Evolutionary conservation across 1,140 invertebrate genomes (phyloP).

Genomic region (Plutomurus gul): DNA sequence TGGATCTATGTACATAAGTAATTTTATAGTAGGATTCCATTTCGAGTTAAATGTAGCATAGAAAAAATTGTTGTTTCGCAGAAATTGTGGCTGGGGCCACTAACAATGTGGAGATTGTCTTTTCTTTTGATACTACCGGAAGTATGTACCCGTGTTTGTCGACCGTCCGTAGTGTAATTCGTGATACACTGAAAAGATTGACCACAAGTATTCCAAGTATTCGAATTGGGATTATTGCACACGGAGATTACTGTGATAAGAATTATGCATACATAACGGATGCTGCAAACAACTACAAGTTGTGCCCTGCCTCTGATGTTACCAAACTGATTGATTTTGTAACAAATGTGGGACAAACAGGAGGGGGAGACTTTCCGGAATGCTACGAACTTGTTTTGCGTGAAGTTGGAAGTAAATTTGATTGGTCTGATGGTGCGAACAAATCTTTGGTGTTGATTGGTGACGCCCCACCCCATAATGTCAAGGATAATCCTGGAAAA

Average conservation of each 20-base stretch:
- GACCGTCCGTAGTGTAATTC: slow-evolving; percentile 32
- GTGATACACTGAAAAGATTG: slow-evolving; percentile 22
- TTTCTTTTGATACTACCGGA: slow-evolving; percentile 41
- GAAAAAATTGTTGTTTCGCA: background rate
- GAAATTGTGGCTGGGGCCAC: too few species aligned
- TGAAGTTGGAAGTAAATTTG: slow-evolving; percentile 37
- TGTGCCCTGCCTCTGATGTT: background rate
- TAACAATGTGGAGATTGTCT: slow-evolving; percentile 27
- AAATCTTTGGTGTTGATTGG: slow-evolving; percentile 40
- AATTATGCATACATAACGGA: slow-evolving; percentile 1
- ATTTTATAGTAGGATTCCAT: too few species aligned
- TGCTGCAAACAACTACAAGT: slow-evolving; percentile 38
- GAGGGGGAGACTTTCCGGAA: slow-evolving; percentile 28
- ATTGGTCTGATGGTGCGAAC: slow-evolving; percentile 36
- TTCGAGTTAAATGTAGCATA: background rate
- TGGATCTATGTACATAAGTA: too few species aligned
- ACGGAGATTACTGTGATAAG: slow-evolving; percentile 34
- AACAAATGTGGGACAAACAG: background rate
- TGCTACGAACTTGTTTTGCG: slow-evolving; percentile 37
- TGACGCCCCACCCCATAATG: slow-evolving; percentile 33
- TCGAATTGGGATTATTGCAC: slow-evolving; percentile 39
- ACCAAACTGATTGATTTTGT: slow-evolving; percentile 13
- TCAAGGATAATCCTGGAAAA: background rate
- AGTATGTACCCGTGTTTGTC: slow-evolving; percentile 43
- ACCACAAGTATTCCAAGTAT: slow-evolving; percentile 30